Conservation (phyloP, 2,797 vertebrate genomes). For the Pampus argenteus region DNA sequence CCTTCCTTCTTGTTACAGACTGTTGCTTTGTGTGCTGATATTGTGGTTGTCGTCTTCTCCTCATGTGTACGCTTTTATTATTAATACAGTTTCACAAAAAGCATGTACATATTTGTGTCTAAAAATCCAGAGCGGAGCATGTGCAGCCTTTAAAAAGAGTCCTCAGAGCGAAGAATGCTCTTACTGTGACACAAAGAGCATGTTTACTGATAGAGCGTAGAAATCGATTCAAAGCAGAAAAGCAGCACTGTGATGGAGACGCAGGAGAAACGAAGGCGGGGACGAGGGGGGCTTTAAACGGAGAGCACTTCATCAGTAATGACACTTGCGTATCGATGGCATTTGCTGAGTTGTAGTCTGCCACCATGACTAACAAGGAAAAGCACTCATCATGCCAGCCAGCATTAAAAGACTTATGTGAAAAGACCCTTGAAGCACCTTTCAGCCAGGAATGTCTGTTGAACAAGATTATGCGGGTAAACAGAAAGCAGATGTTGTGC, state of each 20-base stretch:
- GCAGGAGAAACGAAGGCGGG: slow-evolving; percentile 31
- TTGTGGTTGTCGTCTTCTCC: background rate
- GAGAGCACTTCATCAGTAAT: slow-evolving; percentile 72
- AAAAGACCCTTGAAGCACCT: slow-evolving; percentile 69
- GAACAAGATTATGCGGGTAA: slow-evolving; percentile 61
- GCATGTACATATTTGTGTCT: slow-evolving; percentile 25
- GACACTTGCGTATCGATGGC: slow-evolving; percentile 60
- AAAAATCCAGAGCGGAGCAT: slow-evolving; percentile 35
- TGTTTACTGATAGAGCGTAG: slow-evolving; percentile 77
- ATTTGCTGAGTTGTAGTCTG: slow-evolving; percentile 54
- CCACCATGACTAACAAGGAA: slow-evolving; percentile 69
- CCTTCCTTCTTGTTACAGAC: background rate
- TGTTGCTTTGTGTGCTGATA: slow-evolving; percentile 5
- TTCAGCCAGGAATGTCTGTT: slow-evolving; percentile 67
- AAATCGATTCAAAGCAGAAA: slow-evolving; percentile 81
- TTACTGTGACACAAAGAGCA: slow-evolving; percentile 75
- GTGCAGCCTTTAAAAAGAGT: slow-evolving; percentile 68
- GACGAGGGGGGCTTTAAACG: slow-evolving; percentile 12
- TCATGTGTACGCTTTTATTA: background rate
- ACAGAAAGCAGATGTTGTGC: slow-evolving; percentile 76
- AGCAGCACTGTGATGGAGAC: slow-evolving; percentile 47
- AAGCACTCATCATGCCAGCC: slow-evolving; percentile 73
- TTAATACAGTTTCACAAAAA: slow-evolving; percentile 13
- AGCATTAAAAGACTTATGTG: slow-evolving; percentile 55
- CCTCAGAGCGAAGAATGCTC: slow-evolving; percentile 72